Base-by-base conservation (phyloP, 2,888 invertebrate genomes). In the Anaspis maculata region DNA sequence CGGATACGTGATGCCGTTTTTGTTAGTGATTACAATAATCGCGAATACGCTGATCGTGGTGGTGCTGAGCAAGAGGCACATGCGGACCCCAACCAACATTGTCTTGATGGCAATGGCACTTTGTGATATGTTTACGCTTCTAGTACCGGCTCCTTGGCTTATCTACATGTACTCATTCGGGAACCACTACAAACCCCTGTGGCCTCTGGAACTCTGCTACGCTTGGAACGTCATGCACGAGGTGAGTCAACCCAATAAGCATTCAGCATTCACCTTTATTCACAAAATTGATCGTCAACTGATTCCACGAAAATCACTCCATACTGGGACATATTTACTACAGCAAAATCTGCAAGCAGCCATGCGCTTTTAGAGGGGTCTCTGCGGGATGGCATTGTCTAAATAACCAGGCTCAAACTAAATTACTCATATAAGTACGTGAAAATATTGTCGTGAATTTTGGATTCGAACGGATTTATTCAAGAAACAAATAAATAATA, bases 31-130 rank as follows among this genome's bases (percentile, higher is more conserved):
- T 15, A 94, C 92, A 0, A 81, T 88, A n/a, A 74, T 91, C 2
- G 87, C 90, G 26, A 95, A 95, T 67, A 83, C 90, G 0, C 69
- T 94, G 5, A 89, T 95, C 44, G 90, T 92, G 9, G 76, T 92
- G 19, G 92, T 95, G 1, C 71, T 95, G 16, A 83, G 88, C 36
- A 85, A 89, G 47, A 74, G 84, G 19, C 90, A 92, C 64, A 94
- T 95, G 94, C 65, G 85, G 15, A 87, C 88, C 0, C 90, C 92
- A 0, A 92, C 92, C 3, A 92, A 92, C 66, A 77, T 83, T n/a
- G 86, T 92, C 1, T 74, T 94, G 2, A 83, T 90, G 76, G 87
- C 86, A n/a, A 95, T 95, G 91, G 94, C 95, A 0, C 72, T 95
- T 3, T 89, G 90, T 49, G 95, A 95, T 67, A 85, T 92, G 80